phyloP scores from a whole-genome alignment of 92 coral and sea anemone genomes.

The Siderastrea siderea region DNA sequence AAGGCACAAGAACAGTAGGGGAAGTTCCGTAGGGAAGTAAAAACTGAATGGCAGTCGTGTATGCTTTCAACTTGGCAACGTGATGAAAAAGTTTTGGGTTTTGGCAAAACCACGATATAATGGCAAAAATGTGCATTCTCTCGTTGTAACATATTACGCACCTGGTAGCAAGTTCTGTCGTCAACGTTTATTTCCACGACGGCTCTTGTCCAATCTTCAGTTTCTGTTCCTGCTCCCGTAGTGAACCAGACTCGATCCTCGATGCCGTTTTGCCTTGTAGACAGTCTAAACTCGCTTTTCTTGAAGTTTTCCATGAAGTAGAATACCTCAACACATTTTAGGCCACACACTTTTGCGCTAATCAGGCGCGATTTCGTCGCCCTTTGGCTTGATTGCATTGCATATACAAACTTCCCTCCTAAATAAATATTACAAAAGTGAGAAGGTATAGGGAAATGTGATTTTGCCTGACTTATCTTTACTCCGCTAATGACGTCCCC shows the following conservation, averaged over 20 bases:
- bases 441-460: too few species aligned
- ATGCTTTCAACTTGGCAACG: too few species aligned
- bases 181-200: slow-evolving; percentile 21
- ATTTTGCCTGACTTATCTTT: too few species aligned
- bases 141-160: neutral
- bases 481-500: too few species aligned
- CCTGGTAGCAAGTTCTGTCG: slow-evolving; percentile 16
- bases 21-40: too few species aligned
- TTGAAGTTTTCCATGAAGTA: slow-evolving; percentile 57
- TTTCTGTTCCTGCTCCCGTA: neutral
- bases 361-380: slow-evolving; percentile 40
- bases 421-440: neutral
- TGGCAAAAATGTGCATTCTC: too few species aligned
- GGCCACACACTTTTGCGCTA: slow-evolving; percentile 50
- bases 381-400: neutral
- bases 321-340: slow-evolving; percentile 68
- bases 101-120: too few species aligned
- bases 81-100: too few species aligned
- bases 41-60: too few species aligned
- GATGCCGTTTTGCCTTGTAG: neutral
- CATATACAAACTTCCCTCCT: slow-evolving; percentile 27
- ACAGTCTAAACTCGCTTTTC: slow-evolving; percentile 34
- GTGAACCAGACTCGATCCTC: slow-evolving; percentile 45
- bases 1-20: too few species aligned
- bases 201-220: slow-evolving; percentile 16